Conservation (phyloP, 2,888 invertebrate species). For the Diarsia brunnea region DNA sequence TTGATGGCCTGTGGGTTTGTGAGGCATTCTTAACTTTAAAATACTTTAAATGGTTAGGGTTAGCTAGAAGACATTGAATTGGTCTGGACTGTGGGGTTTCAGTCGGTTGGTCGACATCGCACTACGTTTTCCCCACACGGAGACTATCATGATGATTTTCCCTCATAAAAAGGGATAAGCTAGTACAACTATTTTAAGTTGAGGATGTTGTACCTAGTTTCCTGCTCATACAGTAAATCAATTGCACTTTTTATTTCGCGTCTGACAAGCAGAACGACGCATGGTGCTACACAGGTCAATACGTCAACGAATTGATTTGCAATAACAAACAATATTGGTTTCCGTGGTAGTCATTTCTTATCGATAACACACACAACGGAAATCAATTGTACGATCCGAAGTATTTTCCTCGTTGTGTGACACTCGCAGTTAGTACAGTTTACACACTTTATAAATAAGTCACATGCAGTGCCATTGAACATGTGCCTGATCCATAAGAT, state of each 20-base stretch:
- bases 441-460: conserved; percentile 27
- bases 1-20: not conserved
- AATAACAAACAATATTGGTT: conserved; percentile 40
- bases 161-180: not conserved
- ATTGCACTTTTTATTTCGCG: not conserved
- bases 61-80: not conserved
- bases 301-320: conserved; percentile 37
- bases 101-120: not conserved
- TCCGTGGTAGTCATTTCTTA: conserved; percentile 38
- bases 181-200: not conserved
- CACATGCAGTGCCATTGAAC: not conserved
- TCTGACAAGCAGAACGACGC: conserved; percentile 11
- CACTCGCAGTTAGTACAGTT: conserved; percentile 9
- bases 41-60: not conserved
- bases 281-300: not conserved
- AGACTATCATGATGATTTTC: not conserved
- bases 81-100: not conserved
- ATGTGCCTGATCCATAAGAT: not conserved
- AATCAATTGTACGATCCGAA: conserved; percentile 46
- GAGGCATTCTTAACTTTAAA: not conserved
- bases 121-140: not conserved
- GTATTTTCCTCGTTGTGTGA: conserved; percentile 56
- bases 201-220: not conserved
- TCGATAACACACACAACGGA: conserved; percentile 49
- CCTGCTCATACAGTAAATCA: not conserved